A percentile compares a stretch with the other conserved stretches of the same genome.
These are phyloP conservation scores for Sinocyclocheilus maitianheensis DNA, from an alignment of 2,113 vertebrate species.

Conservation along the genomic window DNA sequence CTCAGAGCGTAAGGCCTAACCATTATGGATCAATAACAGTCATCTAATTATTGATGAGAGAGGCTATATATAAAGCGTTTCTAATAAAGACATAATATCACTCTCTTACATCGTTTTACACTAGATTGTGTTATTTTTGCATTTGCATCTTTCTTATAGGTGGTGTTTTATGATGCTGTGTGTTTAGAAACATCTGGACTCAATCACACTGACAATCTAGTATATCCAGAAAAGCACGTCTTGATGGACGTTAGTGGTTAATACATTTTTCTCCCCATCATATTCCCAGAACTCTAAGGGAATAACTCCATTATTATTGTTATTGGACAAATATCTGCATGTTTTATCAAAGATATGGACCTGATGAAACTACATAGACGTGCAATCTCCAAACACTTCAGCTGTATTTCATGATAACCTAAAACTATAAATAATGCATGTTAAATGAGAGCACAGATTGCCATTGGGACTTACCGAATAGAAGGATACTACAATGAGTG, in stretches of 20 bases:
- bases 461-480: constrained; percentile 72
- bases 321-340: not conserved
- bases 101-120: not conserved
- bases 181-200: constrained; percentile 19
- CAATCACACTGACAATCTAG: constrained; percentile 1
- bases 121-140: not conserved
- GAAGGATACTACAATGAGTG: constrained; percentile 65
- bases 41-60: constrained; percentile 5
- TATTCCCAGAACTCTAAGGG: not conserved
- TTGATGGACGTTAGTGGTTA: not conserved
- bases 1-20: constrained; percentile 6
- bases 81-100: constrained; percentile 4
- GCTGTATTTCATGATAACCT: not conserved
- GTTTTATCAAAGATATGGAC: not conserved
- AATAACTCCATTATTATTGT: not conserved
- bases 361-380: not conserved
- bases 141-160: not conserved
- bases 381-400: not conserved
- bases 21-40: constrained; percentile 28
- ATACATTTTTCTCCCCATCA: not conserved
- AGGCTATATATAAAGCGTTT: not conserved
- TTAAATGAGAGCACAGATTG: constrained; percentile 6
- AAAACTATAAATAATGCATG: constrained; percentile 24
- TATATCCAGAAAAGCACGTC: not conserved
- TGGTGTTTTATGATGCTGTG: not conserved